phyloP scores from a whole-genome alignment of 2,113 vertebrate genomes.

The Columbina picui region DNA sequence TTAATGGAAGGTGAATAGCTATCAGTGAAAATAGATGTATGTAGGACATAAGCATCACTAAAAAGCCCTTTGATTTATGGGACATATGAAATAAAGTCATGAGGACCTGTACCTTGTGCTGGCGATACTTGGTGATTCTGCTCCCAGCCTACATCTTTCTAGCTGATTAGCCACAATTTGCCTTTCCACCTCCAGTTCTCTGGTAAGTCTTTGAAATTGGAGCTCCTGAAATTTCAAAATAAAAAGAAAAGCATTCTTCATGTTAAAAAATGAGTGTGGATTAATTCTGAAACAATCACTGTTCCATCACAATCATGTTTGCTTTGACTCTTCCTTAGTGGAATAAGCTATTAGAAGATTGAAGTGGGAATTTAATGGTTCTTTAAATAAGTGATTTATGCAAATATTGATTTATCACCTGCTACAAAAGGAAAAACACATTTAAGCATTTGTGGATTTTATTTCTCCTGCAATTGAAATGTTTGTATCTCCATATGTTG shows the following conservation, averaged over 20 bases:
- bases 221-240: slow-evolving; percentile 90
- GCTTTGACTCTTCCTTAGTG: not conserved
- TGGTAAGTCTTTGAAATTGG: slow-evolving; percentile 98
- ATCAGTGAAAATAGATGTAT: not conserved
- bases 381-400: slow-evolving; percentile 13
- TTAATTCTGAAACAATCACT: slow-evolving; percentile 43
- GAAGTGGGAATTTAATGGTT: not conserved
- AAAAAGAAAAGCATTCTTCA: slow-evolving; percentile 71
- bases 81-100: slow-evolving; percentile 54
- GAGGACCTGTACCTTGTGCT: slow-evolving; percentile 92
- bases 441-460: slow-evolving; percentile 16
- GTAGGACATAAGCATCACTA: not conserved
- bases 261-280: slow-evolving; percentile 49
- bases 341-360: not conserved
- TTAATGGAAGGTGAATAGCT: slow-evolving; percentile 27
- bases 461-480: slow-evolving; percentile 11
- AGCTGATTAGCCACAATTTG: slow-evolving; percentile 99
- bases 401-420: slow-evolving; percentile 40
- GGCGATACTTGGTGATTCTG: slow-evolving; percentile 94
- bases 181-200: slow-evolving; percentile 99
- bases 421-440: slow-evolving; percentile 1
- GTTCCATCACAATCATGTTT: slow-evolving; percentile 10
- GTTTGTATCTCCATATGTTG: slow-evolving; percentile 7
- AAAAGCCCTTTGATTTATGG: slow-evolving; percentile 9
- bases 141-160: slow-evolving; percentile 98